A percentile compares a stretch with the other conserved stretches of the same genome.
Evolutionary conservation across 2,797 vertebrate genomes (phyloP).

Genomic region (Enteromius thamalakanensis): DNA sequence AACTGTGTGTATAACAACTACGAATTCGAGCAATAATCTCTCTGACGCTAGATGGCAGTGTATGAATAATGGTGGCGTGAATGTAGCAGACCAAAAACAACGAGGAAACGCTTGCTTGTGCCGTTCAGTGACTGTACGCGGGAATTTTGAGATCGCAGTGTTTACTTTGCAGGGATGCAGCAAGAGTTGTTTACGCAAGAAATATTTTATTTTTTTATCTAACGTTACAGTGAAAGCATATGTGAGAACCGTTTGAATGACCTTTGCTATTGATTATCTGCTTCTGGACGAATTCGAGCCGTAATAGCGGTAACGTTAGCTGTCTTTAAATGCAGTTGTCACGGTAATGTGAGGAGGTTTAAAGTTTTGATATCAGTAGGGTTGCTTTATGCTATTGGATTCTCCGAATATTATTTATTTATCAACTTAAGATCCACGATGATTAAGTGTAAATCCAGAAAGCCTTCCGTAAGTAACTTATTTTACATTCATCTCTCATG

Average conservation of each 20-base stretch:
- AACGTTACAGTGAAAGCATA: background rate
- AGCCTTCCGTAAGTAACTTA: conserved; percentile 44
- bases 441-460: conserved; percentile 50
- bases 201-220: background rate
- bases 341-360: background rate
- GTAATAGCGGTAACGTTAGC: background rate
- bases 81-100: background rate
- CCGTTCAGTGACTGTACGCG: background rate
- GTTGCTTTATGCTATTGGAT: background rate
- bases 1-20: background rate
- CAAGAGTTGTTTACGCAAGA: background rate
- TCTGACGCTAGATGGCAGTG: conserved; percentile 33
- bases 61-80: background rate
- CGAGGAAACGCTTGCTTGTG: background rate
- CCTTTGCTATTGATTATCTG: background rate
- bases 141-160: conserved; percentile 6
- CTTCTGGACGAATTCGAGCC: background rate
- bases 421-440: conserved; percentile 7
- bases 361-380: background rate
- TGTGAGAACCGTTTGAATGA: background rate
- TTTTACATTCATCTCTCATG: background rate
- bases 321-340: background rate
- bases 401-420: background rate
- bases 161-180: background rate
- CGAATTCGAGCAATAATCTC: background rate